phyloP scores from a whole-genome alignment of 2,113 vertebrate species.

The Pachycephala philippinensis region DNA sequence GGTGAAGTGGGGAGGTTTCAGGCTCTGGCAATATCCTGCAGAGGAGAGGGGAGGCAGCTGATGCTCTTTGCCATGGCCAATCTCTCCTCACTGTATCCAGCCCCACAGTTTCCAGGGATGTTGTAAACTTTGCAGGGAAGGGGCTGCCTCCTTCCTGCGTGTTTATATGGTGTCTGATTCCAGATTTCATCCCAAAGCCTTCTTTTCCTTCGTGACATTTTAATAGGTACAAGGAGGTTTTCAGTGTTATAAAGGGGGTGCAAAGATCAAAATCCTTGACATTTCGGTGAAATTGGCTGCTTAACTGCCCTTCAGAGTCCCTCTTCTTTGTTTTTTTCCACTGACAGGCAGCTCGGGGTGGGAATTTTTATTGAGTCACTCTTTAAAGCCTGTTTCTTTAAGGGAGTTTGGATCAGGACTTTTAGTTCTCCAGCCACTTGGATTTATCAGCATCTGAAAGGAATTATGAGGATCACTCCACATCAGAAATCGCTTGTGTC shows the following conservation, averaged over 20 bases:
- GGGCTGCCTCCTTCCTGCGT: neutral
- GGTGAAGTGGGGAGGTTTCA: conserved; percentile 1
- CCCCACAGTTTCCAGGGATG: neutral
- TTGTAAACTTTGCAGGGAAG: neutral
- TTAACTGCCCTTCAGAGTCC: neutral
- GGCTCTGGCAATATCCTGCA: neutral
- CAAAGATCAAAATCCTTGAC: neutral
- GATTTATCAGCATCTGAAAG: neutral
- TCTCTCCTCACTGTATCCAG: rapidly evolving
- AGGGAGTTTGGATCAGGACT: neutral
- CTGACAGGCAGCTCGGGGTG: neutral
- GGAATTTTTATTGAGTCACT: neutral
- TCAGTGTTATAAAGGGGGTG: neutral
- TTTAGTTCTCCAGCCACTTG: neutral
- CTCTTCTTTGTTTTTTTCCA: neutral
- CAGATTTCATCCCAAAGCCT: neutral
- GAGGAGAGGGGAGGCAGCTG: neutral
- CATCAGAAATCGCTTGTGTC: neutral
- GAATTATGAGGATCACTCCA: neutral
- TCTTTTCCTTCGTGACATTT: neutral
- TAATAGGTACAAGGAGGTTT: neutral
- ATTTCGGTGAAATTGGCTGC: neutral
- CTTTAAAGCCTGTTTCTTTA: neutral
- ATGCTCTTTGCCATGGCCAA: neutral
- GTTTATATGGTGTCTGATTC: neutral